Evolutionary conservation across 2,797 vertebrate genomes (phyloP).

Genomic region (Gobionotothen gibberifrons): DNA sequence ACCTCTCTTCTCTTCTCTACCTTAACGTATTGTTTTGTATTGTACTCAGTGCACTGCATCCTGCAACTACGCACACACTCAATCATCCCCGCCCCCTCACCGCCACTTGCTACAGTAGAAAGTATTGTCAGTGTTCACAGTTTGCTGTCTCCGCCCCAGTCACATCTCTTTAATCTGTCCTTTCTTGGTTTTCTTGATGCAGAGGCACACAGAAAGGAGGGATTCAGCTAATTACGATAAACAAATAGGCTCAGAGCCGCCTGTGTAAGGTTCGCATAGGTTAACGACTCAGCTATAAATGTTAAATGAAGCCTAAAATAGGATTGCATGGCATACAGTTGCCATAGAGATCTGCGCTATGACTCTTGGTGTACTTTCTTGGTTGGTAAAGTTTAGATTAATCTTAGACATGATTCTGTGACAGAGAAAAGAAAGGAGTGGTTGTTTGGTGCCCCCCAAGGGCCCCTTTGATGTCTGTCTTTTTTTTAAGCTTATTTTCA

Average conservation of each 20-base stretch:
- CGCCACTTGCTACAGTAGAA: slow-evolving; percentile 52
- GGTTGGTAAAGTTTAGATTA: slow-evolving; percentile 78
- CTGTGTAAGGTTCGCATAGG: slow-evolving; percentile 81
- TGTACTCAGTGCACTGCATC: slow-evolving; percentile 12
- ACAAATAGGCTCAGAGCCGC: slow-evolving; percentile 81
- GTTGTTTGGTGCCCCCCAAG: slow-evolving; percentile 56
- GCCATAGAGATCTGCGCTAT: slow-evolving; percentile 80
- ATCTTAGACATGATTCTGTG: slow-evolving; percentile 66
- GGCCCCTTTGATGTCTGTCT: slow-evolving; percentile 55
- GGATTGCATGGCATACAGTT: slow-evolving; percentile 81
- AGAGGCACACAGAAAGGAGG: slow-evolving; percentile 45
- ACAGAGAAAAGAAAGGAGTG: slow-evolving; percentile 61
- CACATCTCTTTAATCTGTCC: slow-evolving; percentile 69
- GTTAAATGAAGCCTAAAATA: slow-evolving; percentile 87
- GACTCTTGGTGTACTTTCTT: slow-evolving; percentile 79
- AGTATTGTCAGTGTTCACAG: slow-evolving; percentile 65
- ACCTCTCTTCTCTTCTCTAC: slow-evolving; percentile 21
- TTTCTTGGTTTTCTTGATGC: slow-evolving; percentile 63
- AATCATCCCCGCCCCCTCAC: slow-evolving; percentile 42
- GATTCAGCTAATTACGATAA: slow-evolving; percentile 82
- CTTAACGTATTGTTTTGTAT: slow-evolving; percentile 31
- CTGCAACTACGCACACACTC: slow-evolving; percentile 31
- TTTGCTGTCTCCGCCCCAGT: slow-evolving; percentile 62
- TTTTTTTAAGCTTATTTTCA: slow-evolving; percentile 47
- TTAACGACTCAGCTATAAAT: slow-evolving; percentile 85